Base-by-base conservation (phyloP, 2,888 invertebrate genomes). In the Luffia ferchaultella region DNA sequence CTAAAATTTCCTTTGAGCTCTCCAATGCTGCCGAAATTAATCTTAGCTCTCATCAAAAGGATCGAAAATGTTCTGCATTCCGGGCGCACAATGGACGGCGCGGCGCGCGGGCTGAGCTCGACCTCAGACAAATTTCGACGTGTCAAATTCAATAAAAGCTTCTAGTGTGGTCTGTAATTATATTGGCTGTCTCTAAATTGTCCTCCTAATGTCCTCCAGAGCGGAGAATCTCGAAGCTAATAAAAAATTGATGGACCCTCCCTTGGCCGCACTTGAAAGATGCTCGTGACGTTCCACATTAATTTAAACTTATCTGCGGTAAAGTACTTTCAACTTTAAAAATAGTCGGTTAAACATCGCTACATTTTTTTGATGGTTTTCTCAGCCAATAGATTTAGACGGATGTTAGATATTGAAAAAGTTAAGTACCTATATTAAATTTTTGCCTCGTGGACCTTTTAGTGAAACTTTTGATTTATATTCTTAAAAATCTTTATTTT, bases 31-130 rank as follows among this genome's bases (percentile, higher is more conserved):
- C 67, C 70, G 67, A 77, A 76, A 82, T 80, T 80, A 80, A 82
- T 80, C 78, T 79, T 74, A 73, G 68, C 68, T 69, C 66, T 75
- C 74, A 72, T 79, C 76, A 77, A 77, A 79, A 76, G 77, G 74
- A 68, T 69, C 73, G 65, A 59, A 68, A 72, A 78, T 79, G 65
- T 68, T 72, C 62, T 60, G 68, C 70, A 82, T 80, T 74, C 80
- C 80, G 58, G 59, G 61, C 64, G 58, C 61, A 62, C 65, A 71
- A 68, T 71, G 67, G 73, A 71, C 67, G 61, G 61, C 62, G 61
- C 55, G 57, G 59, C 57, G 56, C 53, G 40, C 20, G 40, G 45
- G 45, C 46, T 50, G 48, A 54, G 44, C 42, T 47, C 46, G 51
- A 54, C 18, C 45, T 62, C 62, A 65, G 65, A 68, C 68, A 64